Evolutionary conservation across 2,797 vertebrate genomes (phyloP), one percentile per base, ranked within the genome.

Genomic region (Chloroceryle inda): DNA sequence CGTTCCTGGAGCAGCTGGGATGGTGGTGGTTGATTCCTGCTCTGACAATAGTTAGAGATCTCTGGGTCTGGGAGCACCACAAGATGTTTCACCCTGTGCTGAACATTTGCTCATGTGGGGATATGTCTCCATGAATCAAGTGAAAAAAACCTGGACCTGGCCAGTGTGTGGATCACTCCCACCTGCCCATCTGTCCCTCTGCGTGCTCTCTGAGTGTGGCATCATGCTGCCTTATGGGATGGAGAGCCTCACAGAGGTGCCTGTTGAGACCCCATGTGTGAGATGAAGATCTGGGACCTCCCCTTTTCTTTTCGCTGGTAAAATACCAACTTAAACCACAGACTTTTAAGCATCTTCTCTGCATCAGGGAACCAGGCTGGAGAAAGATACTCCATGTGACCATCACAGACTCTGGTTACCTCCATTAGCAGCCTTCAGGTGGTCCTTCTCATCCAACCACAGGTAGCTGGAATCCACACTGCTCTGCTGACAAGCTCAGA

Each of bases 71-170:
- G 24, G 26, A 76, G 23, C 1, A 0, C 23, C 15, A 13, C 0
- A 5, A 58, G 29, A 45, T 4, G 2, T 53, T 74, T 69, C 35
- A 44, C 13, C 13, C 56, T 14, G 10, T 1, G 3, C 31, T 67
- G 40, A 79, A 31, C 13, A 10, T 31, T 42, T 55, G 15, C 31
- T 79, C 4, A 1, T 2, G 0, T 0, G 0, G 6, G 4, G 22
- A 88, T 67, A 64, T 1, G 3, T 13, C 35, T 67, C 62, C 37
- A 19, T 22, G 47, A 55, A 42, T 83, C 40, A n/a, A 55, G 35
- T 3, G 9, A 89, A 75, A 37, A 47, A 72, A 90, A 71, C 9
- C 27, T n/a, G 82, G 56, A 81, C 37, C 62, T 11, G 10, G 12
- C 13, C 77, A 38, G 10, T 20, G 23, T 61, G 33, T 76, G 72